Conservation (phyloP, 2,888 invertebrate species). For the Cantharis nigra region DNA sequence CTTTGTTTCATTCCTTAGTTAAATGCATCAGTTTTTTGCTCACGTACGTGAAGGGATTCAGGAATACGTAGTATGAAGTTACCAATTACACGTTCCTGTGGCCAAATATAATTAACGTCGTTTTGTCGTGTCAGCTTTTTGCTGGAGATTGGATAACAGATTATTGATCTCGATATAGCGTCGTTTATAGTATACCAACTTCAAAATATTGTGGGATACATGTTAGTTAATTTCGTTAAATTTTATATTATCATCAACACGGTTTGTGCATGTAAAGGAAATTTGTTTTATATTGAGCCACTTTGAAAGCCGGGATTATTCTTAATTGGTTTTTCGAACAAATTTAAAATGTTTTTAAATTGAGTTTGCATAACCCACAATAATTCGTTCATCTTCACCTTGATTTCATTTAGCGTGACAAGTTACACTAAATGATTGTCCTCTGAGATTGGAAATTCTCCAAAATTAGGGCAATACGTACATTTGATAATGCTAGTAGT, state of each 20-base stretch:
- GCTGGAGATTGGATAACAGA: constrained; percentile 22
- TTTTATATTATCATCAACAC: not conserved
- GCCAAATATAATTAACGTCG: constrained; percentile 40
- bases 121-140: constrained; percentile 33
- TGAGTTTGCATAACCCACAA: not conserved
- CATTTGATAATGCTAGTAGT: constrained; percentile 18
- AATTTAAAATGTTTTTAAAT: not conserved
- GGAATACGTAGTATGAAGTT: constrained; percentile 33
- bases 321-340: not conserved
- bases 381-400: not conserved
- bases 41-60: constrained; percentile 32
- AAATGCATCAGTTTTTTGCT: constrained; percentile 34
- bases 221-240: not conserved
- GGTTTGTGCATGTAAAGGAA: not conserved
- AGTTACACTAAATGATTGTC: not conserved
- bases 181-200: not conserved
- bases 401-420: not conserved
- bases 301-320: not conserved
- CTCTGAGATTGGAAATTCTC: not conserved
- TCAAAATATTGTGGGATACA: not conserved
- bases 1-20: constrained; percentile 4
- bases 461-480: constrained; percentile 17
- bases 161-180: constrained; percentile 4
- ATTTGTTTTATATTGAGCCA: not conserved
- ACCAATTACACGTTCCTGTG: constrained; percentile 39